These are phyloP conservation scores for Glaucomys volans DNA, from an alignment of 2,113 vertebrate genomes.

Conservation along the genomic window DNA sequence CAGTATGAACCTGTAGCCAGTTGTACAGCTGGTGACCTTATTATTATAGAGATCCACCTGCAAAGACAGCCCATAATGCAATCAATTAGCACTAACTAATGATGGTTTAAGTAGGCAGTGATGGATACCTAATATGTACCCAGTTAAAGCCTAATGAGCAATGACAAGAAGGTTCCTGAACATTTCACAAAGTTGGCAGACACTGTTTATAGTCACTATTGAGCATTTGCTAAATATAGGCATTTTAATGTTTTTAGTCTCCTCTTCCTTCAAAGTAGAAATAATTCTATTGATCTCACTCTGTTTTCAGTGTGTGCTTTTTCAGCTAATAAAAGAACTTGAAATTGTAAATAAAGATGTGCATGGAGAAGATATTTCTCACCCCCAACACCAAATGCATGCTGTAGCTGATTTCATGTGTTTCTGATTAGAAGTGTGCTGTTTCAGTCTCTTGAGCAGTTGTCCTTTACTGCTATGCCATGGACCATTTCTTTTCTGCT, in stretches of 20 bases:
- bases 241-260: background rate
- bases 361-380: background rate
- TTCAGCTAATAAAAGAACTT: background rate
- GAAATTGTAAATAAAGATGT: background rate
- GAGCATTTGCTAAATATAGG: background rate
- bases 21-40: background rate
- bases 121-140: background rate
- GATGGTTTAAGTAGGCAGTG: constrained; percentile 55
- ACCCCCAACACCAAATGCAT: background rate
- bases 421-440: background rate
- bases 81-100: constrained; percentile 29
- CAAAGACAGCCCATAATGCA: background rate
- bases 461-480: background rate
- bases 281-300: background rate
- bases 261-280: background rate
- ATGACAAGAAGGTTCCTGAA: background rate
- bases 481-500: background rate
- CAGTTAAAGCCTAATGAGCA: constrained; percentile 49
- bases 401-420: background rate
- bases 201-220: background rate
- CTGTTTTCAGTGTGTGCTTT: background rate
- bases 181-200: background rate
- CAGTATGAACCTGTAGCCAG: background rate
- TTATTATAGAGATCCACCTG: constrained; percentile 46
- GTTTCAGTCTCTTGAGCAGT: background rate